These are phyloP conservation scores for Xiphophorus birchmanni DNA, from an alignment of 2,797 vertebrate genomes.

Conservation along the genomic window DNA sequence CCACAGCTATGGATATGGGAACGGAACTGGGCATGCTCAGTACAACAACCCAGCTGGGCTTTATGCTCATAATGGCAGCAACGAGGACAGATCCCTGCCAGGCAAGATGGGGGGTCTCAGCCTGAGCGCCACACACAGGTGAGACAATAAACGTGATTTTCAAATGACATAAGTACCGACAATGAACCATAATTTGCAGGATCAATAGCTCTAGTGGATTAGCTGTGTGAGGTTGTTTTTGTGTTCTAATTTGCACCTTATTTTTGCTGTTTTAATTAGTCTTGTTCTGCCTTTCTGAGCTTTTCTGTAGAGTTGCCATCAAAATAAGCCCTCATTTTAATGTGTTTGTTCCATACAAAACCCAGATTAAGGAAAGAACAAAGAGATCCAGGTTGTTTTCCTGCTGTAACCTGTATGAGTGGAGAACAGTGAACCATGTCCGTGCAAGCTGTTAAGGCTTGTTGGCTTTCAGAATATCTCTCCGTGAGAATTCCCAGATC, in stretches of 20 bases:
- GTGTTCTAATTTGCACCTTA: background rate
- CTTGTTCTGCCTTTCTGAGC: background rate
- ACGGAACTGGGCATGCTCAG: constrained; percentile 78
- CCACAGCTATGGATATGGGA: constrained; percentile 70
- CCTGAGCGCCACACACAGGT: constrained; percentile 87
- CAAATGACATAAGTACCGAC: background rate
- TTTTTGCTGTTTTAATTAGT: background rate
- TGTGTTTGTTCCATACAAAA: background rate
- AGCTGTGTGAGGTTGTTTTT: background rate
- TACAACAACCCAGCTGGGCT: constrained; percentile 85
- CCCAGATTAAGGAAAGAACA: background rate
- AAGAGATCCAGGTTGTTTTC: background rate
- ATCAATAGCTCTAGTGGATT: constrained; percentile 2
- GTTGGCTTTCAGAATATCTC: constrained; percentile 12
- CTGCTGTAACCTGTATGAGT: constrained; percentile 1
- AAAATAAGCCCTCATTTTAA: background rate
- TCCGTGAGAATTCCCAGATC: constrained; percentile 4
- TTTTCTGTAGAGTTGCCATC: background rate
- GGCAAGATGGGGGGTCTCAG: constrained; percentile 88
- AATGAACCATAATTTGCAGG: background rate
- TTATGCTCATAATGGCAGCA: constrained; percentile 76
- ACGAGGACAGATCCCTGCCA: constrained; percentile 80
- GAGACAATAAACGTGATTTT: constrained; percentile 12
- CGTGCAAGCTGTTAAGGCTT: constrained; percentile 9
- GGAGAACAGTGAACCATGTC: constrained; percentile 6